Base-by-base conservation (phyloP, 2,113 vertebrate genomes). In the Xiphophorus hellerii region DNA sequence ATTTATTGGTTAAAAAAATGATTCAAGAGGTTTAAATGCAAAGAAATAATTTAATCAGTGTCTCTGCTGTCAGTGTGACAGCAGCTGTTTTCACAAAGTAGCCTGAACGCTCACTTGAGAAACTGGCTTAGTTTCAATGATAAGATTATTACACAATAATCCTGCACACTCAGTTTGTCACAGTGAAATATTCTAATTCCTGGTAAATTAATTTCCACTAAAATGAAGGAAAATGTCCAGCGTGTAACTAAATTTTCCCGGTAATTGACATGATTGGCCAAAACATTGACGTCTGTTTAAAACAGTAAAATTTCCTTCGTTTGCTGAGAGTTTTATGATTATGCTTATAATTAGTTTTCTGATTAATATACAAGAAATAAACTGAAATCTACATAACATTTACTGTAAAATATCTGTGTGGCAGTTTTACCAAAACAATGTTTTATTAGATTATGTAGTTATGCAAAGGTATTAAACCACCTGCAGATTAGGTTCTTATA, bases 41-140 rank as follows among this genome's bases (percentile, higher is more conserved):
- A 58, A 51, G 33, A 51, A 74, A 80, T 74, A 78, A 81, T 89
- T 87, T 37, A 54, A 73, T 44, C 76, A 66, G 85, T 17, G 80
- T 81, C 66, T 85, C 87, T 86, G 76, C 93, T 87, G 90, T 88
- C 78, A 85, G 73, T 37, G 72, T 62, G 65, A 73, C 85, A 79
- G 70, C 84, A 80, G 51, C 65, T 62, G 22, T 69, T 77, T 69
- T 72, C 76, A 81, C 73, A 35, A 0, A 39, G 51, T 10, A 4
- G 48, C 48, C 17, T 58, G 8, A 25, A 62, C 70, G 81, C 74
- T 62, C 65, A 25, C 30, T 20, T 69, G 73, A 78, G 76, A 74
- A 71, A 58, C 61, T 42, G 74, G 58, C 33, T 74, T 10, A 9
- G 51, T 62, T 44, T 77, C 67, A 63, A 28, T 62, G 69, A 74